Conservation (phyloP, 2,797 vertebrate species). For the Cheirogaleus major region DNA sequence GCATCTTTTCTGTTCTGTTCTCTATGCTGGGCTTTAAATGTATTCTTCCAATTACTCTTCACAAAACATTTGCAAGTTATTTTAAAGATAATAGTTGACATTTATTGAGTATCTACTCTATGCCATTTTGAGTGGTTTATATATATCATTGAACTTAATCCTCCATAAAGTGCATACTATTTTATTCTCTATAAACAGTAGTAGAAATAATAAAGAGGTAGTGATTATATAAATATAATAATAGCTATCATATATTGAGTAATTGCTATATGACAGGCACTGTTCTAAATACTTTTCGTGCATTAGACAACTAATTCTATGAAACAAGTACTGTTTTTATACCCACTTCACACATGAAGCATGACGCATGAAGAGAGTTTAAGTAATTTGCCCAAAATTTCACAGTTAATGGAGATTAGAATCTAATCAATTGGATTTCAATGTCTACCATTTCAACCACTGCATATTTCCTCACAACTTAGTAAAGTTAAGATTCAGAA, state of each 20-base stretch:
- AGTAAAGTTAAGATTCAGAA: not conserved
- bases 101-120: not conserved
- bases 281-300: not conserved
- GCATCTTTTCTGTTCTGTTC: not conserved
- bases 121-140: not conserved
- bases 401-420: not conserved
- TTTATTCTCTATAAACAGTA: conserved; percentile 1
- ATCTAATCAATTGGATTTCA: not conserved
- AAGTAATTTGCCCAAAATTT: not conserved
- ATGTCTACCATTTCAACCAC: not conserved
- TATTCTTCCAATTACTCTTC: not conserved
- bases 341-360: not conserved
- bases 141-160: not conserved
- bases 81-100: not conserved
- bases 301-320: not conserved
- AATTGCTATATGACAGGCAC: not conserved
- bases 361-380: not conserved
- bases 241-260: not conserved
- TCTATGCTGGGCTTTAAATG: not conserved
- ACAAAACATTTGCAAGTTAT: not conserved
- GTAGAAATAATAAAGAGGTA: conserved; percentile 19
- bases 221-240: not conserved
- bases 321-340: not conserved
- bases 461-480: not conserved
- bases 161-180: not conserved